Base-by-base conservation (phyloP, 2,113 vertebrate species). In the Tautogolabrus adspersus region DNA sequence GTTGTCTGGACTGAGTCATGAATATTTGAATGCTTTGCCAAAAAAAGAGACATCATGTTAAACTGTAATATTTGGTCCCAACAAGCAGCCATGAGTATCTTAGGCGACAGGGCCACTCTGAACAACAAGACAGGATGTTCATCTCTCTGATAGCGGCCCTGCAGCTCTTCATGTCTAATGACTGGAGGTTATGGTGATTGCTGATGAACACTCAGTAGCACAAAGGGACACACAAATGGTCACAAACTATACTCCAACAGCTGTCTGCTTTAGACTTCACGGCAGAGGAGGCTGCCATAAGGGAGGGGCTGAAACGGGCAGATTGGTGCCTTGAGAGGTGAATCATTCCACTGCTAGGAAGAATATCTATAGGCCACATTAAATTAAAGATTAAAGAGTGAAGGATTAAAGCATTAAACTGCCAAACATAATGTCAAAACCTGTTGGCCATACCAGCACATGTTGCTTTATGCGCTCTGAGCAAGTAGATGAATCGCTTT, bases 121-220 rank as follows among this genome's bases (percentile, higher is more conserved):
- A 75, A 68, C 49, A 71, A 56, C 40, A 26, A 22, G 40, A 12
- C 15, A 18, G 57, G 59, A 76, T 51, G 64, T 79, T 72, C 18
- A 19, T 68, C 37, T 78, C 58, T 74, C 16, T 56, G 59, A 55
- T 65, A n/a, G 19, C 8, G 47, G 55, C 58, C 61, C 75, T 71
- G 75, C 75, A 75, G 80, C 78, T 15, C 65, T 70, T 37, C 7
- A 6, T n/a, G 55, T 74, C 64, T 87, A 79, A 88, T 84, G 72
- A 81, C 72, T 49, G 38, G 52, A 54, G 49, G 75, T 84, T 77
- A 82, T 80, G 47, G 71, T 71, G 70, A 82, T 68, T 79, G 81
- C 80, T 82, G 85, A 91, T 88, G 83, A 84, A 63, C 75, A 34
- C 60, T 77, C 37, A 72, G 46, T 18, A 42, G 70, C 81, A 83